phyloP scores from a whole-genome alignment of 2,797 vertebrate genomes.

The Danio choprae region DNA sequence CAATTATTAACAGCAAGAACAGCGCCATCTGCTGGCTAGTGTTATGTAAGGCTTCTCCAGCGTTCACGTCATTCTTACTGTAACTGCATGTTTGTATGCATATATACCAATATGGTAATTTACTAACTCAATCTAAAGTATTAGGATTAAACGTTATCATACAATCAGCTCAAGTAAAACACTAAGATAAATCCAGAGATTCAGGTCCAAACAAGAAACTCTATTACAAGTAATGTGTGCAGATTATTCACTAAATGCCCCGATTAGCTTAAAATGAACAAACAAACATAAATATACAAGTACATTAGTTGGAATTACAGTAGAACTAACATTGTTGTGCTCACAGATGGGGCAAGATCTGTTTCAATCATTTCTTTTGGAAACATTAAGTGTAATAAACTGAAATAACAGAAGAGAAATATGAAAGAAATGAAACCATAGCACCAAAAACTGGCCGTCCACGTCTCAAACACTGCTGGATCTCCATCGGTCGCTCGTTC shows the following conservation, averaged over 20 bases:
- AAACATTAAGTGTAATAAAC: not conserved
- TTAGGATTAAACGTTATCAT: not conserved
- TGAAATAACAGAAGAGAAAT: not conserved
- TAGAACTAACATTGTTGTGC: not conserved
- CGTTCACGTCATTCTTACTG: not conserved
- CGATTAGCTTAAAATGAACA: not conserved
- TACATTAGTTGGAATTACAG: not conserved
- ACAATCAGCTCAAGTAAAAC: not conserved
- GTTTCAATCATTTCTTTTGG: not conserved
- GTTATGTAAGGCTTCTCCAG: not conserved
- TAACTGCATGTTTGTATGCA: not conserved
- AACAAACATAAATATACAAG: no score
- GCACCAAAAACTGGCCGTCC: not conserved
- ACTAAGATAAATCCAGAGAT: not conserved
- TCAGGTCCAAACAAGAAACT: not conserved
- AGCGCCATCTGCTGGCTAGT: not conserved
- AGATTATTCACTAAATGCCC: constrained; percentile 2
- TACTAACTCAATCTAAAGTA: not conserved
- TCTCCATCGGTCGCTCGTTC: not conserved
- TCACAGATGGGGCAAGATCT: not conserved
- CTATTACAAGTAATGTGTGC: not conserved
- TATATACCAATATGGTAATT: constrained; percentile 12
- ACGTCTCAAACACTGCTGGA: not conserved
- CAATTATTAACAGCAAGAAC: not conserved
- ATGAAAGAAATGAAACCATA: not conserved